Percentiles rank a stretch among this genome's conserved stretches.
Evolutionary conservation across 2,113 vertebrate species (phyloP).

Genomic region (Argyrosomus japonicus): DNA sequence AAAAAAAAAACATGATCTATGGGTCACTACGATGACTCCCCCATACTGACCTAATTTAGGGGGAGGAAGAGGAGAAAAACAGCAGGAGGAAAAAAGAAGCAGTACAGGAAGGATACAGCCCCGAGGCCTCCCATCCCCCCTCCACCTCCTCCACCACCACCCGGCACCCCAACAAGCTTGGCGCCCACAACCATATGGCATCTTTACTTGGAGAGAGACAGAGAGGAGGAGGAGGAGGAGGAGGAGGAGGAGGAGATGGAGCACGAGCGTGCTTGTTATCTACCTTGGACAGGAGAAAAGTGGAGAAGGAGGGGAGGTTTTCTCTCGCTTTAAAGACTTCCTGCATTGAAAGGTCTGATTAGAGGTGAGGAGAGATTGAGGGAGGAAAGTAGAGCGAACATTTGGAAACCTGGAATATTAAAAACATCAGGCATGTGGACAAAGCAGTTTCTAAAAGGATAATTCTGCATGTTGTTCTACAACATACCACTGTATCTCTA

Average conservation of each 20-base stretch:
- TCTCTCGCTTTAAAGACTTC: neutral
- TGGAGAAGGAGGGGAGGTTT: neutral
- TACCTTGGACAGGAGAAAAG: neutral
- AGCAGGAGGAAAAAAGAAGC: conserved; percentile 32
- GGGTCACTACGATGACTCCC: conserved; percentile 37
- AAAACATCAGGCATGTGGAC: neutral
- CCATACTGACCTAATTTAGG: conserved; percentile 56
- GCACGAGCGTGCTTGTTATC: neutral
- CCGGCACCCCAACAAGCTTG: conserved; percentile 49
- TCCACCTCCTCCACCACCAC: conserved; percentile 26
- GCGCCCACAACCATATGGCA: conserved; percentile 69
- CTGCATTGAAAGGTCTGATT: neutral
- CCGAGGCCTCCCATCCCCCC: conserved; percentile 23
- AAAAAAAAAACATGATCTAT: conserved; percentile 53
- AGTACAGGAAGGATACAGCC: conserved; percentile 47
- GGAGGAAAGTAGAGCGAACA: neutral
- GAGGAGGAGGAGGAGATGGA: neutral
- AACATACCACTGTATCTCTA: neutral
- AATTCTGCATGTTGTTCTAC: neutral
- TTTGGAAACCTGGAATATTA: neutral
- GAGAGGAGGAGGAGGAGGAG: conserved; percentile 3
- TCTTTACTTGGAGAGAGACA: conserved; percentile 32
- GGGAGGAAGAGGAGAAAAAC: conserved; percentile 32
- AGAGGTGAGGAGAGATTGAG: neutral
- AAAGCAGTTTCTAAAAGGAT: neutral